Conservation (phyloP, 2,797 vertebrate species). For the Gallinago solitaria region DNA sequence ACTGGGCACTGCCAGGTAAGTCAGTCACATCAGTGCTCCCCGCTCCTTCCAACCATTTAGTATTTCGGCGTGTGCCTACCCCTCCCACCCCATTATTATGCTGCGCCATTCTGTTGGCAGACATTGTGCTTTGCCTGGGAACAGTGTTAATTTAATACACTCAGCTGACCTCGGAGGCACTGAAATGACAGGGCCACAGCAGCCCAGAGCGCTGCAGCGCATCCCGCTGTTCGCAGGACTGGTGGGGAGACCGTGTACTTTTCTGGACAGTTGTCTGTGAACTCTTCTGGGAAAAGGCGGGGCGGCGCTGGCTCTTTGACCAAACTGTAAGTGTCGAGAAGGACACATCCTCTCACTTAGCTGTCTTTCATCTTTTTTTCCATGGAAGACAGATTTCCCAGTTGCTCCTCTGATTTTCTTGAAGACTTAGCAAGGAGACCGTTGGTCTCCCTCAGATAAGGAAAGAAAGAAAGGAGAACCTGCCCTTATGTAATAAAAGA, state of each 20-base stretch:
- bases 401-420: neutral
- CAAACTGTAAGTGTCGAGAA: neutral
- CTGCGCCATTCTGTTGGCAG: neutral
- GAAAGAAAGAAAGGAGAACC: neutral
- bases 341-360: neutral
- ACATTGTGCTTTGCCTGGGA: conserved; percentile 25
- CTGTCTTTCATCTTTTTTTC: neutral
- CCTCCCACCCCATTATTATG: neutral
- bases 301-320: neutral
- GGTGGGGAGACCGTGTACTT: neutral
- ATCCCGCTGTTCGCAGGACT: neutral
- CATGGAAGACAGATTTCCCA: neutral
- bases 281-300: neutral
- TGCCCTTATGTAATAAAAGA: neutral
- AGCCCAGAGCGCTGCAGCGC: neutral
- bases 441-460: neutral
- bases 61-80: neutral
- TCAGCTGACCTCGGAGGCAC: neutral
- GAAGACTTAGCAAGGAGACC: neutral
- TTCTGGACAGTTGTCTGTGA: neutral
- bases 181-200: conserved; percentile 11
- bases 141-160: conserved; percentile 12
- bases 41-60: neutral
- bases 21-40: neutral
- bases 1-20: neutral